Percentiles rank a stretch among this genome's conserved stretches.
phyloP scores from a whole-genome alignment of 1,140 invertebrate species.

The Chrysopa pallens region DNA sequence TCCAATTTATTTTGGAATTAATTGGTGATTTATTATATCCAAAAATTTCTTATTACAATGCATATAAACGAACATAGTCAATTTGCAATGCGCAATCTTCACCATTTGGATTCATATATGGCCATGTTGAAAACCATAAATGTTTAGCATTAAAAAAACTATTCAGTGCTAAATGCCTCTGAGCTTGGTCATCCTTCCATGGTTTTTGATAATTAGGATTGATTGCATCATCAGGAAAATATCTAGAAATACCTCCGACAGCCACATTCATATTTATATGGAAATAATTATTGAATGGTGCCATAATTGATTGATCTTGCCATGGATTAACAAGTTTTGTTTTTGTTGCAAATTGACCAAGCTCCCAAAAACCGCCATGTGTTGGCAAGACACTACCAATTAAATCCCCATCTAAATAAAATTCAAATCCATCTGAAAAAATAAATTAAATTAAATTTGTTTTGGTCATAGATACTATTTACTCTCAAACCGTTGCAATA shows the following conservation, averaged over 20 bases:
- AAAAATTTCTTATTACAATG: conserved; percentile 20
- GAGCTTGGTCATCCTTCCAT: conserved; percentile 19
- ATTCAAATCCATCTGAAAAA: too few species aligned
- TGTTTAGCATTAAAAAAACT: conserved; percentile 27
- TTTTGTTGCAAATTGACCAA: conserved; percentile 12
- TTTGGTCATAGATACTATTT: too few species aligned
- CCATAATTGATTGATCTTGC: conserved; percentile 17
- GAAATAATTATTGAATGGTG: conserved; percentile 32
- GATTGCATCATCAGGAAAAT: conserved; percentile 23
- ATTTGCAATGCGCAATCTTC: conserved; percentile 30
- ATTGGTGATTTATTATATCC: too few species aligned
- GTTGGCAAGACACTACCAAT: not conserved
- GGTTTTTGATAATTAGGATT: conserved; percentile 22
- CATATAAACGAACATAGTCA: conserved; percentile 36
- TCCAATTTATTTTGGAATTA: too few species aligned
- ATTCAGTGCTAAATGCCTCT: conserved; percentile 7
- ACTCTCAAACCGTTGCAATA: too few species aligned
- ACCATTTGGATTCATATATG: conserved; percentile 10
- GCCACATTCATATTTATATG: conserved; percentile 28
- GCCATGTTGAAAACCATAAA: conserved; percentile 31
- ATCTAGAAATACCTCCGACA: conserved; percentile 27
- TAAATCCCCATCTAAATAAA: too few species aligned
- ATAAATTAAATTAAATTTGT: too few species aligned
- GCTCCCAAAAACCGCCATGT: conserved; percentile 18
- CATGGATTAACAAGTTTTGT: conserved; percentile 13